Conservation (phyloP, 2,888 invertebrate species). For the Molanna angustata region DNA sequence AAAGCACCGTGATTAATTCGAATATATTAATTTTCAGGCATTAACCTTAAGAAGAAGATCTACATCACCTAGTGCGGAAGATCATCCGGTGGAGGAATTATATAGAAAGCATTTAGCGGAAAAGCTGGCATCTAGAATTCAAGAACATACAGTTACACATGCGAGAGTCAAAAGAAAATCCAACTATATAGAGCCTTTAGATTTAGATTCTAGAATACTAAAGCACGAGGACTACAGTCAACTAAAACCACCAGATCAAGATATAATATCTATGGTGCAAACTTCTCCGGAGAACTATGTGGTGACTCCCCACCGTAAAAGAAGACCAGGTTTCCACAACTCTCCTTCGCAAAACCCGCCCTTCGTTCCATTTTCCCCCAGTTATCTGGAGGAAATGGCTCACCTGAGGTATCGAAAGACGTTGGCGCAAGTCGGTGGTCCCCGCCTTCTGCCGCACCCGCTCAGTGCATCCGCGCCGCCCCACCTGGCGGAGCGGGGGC, state of each 20-base stretch:
- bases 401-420: slow-evolving; percentile 61
- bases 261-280: slow-evolving; percentile 66
- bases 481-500: slow-evolving; percentile 56
- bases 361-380: slow-evolving; percentile 78
- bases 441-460: slow-evolving; percentile 55
- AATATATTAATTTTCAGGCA: slow-evolving; percentile 18
- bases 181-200: slow-evolving; percentile 65
- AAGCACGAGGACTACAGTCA: slow-evolving; percentile 67
- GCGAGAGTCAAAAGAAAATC: slow-evolving; percentile 60
- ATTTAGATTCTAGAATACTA: slow-evolving; percentile 62
- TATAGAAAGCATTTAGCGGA: slow-evolving; percentile 60
- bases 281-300: slow-evolving; percentile 79
- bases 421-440: slow-evolving; percentile 58
- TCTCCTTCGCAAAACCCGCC: slow-evolving; percentile 85
- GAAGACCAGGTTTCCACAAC: slow-evolving; percentile 83
- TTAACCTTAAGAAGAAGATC: slow-evolving; percentile 49
- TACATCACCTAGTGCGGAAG: slow-evolving; percentile 54
- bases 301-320: slow-evolving; percentile 82
- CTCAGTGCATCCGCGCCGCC: slow-evolving; percentile 74
- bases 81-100: slow-evolving; percentile 53
- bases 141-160: slow-evolving; percentile 48
- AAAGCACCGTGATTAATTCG: not conserved
- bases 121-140: slow-evolving; percentile 60
- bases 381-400: slow-evolving; percentile 69
- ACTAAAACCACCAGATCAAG: slow-evolving; percentile 66